These are phyloP conservation scores for Drosophila mojavensis DNA, from an alignment of 1,140 invertebrate species.

Conservation along the genomic window DNA sequence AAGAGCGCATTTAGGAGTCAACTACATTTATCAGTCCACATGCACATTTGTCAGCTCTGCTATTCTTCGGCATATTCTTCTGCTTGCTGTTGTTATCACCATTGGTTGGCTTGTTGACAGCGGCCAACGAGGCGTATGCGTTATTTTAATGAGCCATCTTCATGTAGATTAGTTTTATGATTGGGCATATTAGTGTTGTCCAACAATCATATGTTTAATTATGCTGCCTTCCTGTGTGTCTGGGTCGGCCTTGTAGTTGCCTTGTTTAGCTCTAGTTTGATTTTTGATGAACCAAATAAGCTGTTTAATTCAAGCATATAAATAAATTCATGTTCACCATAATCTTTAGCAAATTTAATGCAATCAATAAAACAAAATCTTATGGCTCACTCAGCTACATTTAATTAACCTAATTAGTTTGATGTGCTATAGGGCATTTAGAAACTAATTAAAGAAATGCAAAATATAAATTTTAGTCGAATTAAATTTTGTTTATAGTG, in stretches of 20 bases:
- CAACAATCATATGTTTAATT: conserved; percentile 61
- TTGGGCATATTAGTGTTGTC: conserved; percentile 68
- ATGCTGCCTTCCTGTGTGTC: conserved; percentile 29
- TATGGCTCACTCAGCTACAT: too few relatives aligned
- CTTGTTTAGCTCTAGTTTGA: neutral
- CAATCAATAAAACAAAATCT: too few relatives aligned
- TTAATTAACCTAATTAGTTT: too few relatives aligned
- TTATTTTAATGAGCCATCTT: conserved; percentile 78
- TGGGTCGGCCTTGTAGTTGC: neutral
- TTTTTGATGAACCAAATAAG: too few relatives aligned
- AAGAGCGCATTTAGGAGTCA: conserved; percentile 18
- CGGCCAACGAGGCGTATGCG: conserved; percentile 69
- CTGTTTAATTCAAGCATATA: neutral
- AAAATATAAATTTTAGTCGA: too few relatives aligned
- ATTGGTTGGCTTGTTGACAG: conserved; percentile 54
- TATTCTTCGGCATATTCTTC: neutral
- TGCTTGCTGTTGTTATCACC: neutral
- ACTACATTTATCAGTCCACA: conserved; percentile 26
- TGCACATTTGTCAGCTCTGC: conserved; percentile 56
- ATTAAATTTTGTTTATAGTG: too few relatives aligned
- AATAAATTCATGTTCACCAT: neutral
- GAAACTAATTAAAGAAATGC: too few relatives aligned
- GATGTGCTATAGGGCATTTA: too few relatives aligned
- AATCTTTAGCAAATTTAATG: neutral
- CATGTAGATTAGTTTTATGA: conserved; percentile 78